A percentile compares a stretch with the other conserved stretches of the same genome.
Evolutionary conservation across 2,113 vertebrate genomes (phyloP).

Genomic region (Sander lucioperca): DNA sequence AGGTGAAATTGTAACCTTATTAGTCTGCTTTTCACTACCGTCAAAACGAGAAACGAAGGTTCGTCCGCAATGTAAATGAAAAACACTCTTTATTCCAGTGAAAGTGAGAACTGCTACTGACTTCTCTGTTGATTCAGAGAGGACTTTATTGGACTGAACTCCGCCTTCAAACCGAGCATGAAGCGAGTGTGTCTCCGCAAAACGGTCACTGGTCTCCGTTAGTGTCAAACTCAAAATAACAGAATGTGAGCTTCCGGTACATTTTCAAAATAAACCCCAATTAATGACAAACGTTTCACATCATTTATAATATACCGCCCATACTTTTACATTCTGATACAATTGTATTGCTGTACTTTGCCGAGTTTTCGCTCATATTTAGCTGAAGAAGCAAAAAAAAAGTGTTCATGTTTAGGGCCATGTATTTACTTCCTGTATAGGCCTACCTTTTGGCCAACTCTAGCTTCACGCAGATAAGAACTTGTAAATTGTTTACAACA

Average conservation of each 20-base stretch:
- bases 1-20: constrained; percentile 32
- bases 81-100: background rate
- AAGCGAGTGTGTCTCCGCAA: background rate
- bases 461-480: background rate
- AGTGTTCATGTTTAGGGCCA: background rate
- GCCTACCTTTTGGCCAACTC: background rate
- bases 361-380: background rate
- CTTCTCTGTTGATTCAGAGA: background rate
- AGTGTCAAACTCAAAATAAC: fast-evolving
- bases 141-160: constrained; percentile 63
- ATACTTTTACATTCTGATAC: background rate
- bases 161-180: constrained; percentile 56
- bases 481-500: background rate
- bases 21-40: background rate
- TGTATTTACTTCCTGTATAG: constrained; percentile 19
- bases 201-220: no score
- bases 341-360: background rate
- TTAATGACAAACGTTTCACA: fast-evolving
- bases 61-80: no score
- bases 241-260: background rate
- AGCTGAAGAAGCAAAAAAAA: background rate
- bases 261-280: constrained; percentile 51
- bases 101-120: constrained; percentile 19
- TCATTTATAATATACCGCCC: fast-evolving
- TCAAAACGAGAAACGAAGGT: background rate